Conservation (phyloP, 2,113 vertebrate species). For the Cricetomys ansorgei region DNA sequence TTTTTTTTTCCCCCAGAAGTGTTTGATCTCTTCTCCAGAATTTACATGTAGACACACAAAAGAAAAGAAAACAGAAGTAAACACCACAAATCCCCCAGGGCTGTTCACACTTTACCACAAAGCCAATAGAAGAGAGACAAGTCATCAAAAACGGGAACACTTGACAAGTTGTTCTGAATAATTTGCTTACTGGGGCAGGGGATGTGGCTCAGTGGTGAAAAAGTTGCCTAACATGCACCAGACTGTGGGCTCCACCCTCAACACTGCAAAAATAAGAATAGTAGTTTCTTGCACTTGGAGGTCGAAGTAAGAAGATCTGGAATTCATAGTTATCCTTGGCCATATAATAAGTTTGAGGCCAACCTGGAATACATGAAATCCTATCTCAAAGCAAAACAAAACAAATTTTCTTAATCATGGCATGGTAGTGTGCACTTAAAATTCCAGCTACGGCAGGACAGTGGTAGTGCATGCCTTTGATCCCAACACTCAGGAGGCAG, state of each 20-base stretch:
- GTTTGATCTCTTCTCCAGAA: neutral
- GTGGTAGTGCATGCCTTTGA: too few species aligned
- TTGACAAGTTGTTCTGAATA: neutral
- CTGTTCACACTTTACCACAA: neutral
- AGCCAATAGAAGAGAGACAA: neutral
- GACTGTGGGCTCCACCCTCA: neutral
- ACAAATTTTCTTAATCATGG: neutral
- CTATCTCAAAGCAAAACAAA: neutral
- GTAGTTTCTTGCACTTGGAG: neutral
- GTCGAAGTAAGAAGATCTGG: neutral
- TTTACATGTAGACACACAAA: slow-evolving; percentile 2
- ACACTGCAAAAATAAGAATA: neutral
- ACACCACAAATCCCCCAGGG: neutral
- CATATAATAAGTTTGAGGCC: neutral
- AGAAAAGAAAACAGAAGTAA: neutral
- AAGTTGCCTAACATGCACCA: neutral
- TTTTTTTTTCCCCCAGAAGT: neutral
- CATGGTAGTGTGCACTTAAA: neutral
- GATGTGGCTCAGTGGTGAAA: neutral
- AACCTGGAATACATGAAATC: neutral
- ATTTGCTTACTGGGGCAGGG: neutral
- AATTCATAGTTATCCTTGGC: neutral
- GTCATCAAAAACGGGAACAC: neutral
- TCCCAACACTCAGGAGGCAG: too few species aligned
- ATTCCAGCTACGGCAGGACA: neutral